phyloP scores from a whole-genome alignment of 64 coral and sea anemone genomes.

The Porites australiensis region DNA sequence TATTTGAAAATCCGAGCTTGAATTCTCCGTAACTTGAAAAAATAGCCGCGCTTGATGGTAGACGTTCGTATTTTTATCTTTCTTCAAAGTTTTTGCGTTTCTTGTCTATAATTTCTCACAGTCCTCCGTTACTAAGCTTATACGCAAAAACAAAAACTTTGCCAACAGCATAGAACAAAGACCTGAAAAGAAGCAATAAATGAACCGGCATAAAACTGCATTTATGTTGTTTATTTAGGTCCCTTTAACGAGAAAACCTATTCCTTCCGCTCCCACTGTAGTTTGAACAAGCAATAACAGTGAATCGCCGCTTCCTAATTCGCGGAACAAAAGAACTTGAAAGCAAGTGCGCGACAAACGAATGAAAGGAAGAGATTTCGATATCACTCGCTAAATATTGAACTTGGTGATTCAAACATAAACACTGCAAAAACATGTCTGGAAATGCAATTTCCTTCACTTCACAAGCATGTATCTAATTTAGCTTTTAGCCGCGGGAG shows the following conservation, averaged over 20 bases:
- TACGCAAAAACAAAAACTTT: background rate
- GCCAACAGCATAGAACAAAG: background rate
- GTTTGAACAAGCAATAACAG: background rate
- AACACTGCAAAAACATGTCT: background rate
- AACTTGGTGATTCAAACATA: background rate
- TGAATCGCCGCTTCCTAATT: background rate
- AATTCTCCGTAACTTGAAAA: background rate
- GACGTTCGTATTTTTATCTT: no score
- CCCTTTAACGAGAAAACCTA: background rate
- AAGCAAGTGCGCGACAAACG: background rate
- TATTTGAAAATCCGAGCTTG: background rate
- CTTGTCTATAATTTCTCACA: background rate
- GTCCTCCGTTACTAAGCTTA: background rate
- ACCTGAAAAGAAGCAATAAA: constrained; percentile 31
- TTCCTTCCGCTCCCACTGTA: background rate
- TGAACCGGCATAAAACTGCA: constrained; percentile 4
- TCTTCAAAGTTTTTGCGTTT: background rate
- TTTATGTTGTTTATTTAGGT: background rate
- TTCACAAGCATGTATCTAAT: background rate
- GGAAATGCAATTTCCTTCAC: background rate
- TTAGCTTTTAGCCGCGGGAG: background rate
- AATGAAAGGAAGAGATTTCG: background rate
- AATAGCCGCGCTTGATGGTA: background rate
- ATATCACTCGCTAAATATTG: background rate
- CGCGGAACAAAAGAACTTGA: background rate